Evolutionary conservation across 37 sponge, comb jelly and placozoan genomes (phyloP), one percentile per base, ranked within the genome.

Genomic region (Lycopodina hypogea): DNA sequence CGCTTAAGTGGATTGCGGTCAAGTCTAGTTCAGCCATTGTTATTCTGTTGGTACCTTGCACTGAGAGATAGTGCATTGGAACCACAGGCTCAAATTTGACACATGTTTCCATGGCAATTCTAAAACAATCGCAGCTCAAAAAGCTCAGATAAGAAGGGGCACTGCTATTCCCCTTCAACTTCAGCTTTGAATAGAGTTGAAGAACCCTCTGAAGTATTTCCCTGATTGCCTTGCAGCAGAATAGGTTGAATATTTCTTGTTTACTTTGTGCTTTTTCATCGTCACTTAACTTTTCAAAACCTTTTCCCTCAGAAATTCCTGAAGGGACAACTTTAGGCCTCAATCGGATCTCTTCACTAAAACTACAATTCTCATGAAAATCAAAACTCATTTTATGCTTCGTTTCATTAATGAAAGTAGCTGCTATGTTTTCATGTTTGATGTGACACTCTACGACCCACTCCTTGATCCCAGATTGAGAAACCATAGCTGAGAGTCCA

Each of bases 131-230:
- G 32, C 82, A 81, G 32, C 61, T 48, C 37, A 81, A 18, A 48
- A 81, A 71, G 4, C 65, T 61, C 17, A 71, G 37, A 45, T 81
- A 81, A 0, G 73, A 29, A 0, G 74, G 63, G 41, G 72, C 41
- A 30, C 64, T 72, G 28, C 36, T 29, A 30, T 81, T 74, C 22
- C 72, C 41, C 38, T 63, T 60, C n/a, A 81, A 23, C 12, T 38
- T 41, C 7, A 73, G 45, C 12, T 42, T 26, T 17, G 72, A 39
- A 61, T 45, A 73, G 22, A 81, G 73, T 33, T 61, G 74, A 26
- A 71, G 30, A 0, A 73, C 74, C 34, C 82, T 41, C n/a, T 81
- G 82, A n/a, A 81, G 35, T 17, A 63, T 81, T 26, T 81, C 74
- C 23, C 80, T 26, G 19, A 77, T 41, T 6, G 64, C 65, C 30